Evolutionary conservation across 64 coral and sea anemone genomes (phyloP).

Genomic region (Hydrozoanthus tunicans): DNA sequence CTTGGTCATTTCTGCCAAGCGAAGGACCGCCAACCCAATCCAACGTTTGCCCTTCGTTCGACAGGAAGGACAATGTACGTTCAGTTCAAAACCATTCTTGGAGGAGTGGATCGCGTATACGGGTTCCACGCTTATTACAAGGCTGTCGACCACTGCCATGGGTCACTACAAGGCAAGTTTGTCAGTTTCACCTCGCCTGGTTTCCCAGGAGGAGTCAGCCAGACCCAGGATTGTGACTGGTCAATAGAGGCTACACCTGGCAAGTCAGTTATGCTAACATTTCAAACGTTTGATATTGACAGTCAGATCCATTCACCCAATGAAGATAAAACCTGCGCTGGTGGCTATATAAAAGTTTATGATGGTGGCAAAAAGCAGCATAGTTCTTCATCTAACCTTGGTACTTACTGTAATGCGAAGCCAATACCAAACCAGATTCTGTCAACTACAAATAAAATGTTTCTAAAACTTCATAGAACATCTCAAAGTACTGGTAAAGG

Average conservation of each 20-base stretch:
- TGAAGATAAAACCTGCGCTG: conserved; percentile 27
- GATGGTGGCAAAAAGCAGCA: conserved; percentile 53
- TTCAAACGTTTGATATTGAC: conserved; percentile 65
- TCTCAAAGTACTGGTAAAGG: conserved; percentile 46
- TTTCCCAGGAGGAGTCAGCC: conserved; percentile 30
- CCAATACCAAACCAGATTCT: conserved; percentile 26
- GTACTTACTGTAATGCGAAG: conserved; percentile 69
- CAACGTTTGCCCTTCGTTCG: conserved; percentile 33
- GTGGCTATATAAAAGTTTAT: conserved; percentile 81
- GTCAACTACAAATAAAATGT: conserved; percentile 68
- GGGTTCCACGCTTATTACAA: conserved; percentile 61
- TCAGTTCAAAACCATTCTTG: conserved; percentile 71
- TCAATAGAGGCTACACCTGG: conserved; percentile 68
- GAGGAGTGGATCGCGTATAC: conserved; percentile 40
- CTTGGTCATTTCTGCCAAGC: conserved; percentile 82
- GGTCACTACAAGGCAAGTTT: conserved; percentile 49
- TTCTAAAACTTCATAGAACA: conserved; percentile 61
- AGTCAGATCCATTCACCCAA: background rate
- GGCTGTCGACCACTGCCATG: conserved; percentile 74
- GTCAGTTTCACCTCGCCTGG: conserved; percentile 84
- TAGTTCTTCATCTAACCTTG: conserved; percentile 40
- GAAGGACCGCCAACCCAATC: background rate
- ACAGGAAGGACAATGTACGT: conserved; percentile 72
- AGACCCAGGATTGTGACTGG: conserved; percentile 71
- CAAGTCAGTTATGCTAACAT: conserved; percentile 64